Conservation (phyloP, 2,888 invertebrate species). For the Pecten maximus region DNA sequence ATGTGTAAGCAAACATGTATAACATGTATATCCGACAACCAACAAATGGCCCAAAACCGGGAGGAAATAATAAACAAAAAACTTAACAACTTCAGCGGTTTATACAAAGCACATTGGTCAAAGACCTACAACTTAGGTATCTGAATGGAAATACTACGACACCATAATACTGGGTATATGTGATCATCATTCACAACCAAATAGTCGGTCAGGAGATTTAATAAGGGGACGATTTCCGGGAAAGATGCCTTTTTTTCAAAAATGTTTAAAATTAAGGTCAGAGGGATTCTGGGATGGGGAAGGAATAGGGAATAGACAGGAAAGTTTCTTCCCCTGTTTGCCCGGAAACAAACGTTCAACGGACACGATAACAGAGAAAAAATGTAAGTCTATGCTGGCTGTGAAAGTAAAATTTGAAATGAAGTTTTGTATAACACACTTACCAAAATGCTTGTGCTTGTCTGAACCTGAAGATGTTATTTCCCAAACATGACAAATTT, state of each 20-base stretch:
- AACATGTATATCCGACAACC: not conserved
- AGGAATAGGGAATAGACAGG: not conserved
- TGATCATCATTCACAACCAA: not conserved
- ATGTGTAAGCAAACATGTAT: not conserved
- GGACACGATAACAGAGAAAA: not conserved
- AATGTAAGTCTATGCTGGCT: conserved; percentile 29
- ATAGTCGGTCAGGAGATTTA: not conserved
- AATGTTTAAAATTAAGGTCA: not conserved
- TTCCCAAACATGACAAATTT: conserved; percentile 9
- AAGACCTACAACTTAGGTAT: not conserved
- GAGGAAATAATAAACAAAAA: not conserved
- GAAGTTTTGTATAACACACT: not conserved
- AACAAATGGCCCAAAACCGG: not conserved
- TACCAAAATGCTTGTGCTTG: not conserved
- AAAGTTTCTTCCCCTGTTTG: not conserved
- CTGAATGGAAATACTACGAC: not conserved
- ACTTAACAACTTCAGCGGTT: not conserved
- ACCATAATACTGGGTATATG: not conserved
- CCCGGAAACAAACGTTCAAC: not conserved
- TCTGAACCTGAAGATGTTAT: conserved; percentile 15
- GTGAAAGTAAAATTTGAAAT: conserved; percentile 11
- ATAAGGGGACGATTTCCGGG: not conserved
- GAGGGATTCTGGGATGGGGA: not conserved
- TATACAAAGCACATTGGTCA: not conserved
- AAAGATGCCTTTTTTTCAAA: not conserved